Conservation (phyloP, 2,888 invertebrate species). For the Petrolisthes cinctipes region DNA sequence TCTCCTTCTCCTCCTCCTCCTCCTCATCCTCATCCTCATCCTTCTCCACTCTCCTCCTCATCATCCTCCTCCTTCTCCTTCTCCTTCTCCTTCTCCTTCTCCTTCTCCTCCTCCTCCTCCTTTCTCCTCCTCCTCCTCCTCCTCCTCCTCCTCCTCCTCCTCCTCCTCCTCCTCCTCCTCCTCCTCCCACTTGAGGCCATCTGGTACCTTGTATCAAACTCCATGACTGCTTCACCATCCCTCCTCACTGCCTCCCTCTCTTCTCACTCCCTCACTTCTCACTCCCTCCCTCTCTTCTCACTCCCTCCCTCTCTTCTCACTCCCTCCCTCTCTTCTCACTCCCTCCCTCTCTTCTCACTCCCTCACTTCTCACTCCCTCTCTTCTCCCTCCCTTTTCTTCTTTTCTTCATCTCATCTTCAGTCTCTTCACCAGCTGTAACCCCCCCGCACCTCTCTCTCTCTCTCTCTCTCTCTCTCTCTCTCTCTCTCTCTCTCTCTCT, state of each 20-base stretch:
- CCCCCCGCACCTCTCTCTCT: neutral
- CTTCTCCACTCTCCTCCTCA: neutral
- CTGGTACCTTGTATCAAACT: too few species aligned
- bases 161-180: neutral
- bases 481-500: constrained; percentile 4
- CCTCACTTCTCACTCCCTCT: constrained; percentile 3
- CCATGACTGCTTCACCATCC: neutral
- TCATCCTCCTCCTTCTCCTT: too few species aligned
- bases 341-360: constrained; percentile 9
- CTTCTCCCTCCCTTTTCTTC: constrained; percentile 11
- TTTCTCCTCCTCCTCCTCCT: neutral
- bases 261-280: neutral
- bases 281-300: neutral
- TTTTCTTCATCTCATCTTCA: neutral
- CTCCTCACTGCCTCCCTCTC: neutral
- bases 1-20: neutral
- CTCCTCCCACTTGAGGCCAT: neutral
- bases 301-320: constrained; percentile 4
- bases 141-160: neutral
- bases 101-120: neutral
- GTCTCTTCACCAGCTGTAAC: constrained; percentile 5
- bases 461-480: neutral
- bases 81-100: neutral
- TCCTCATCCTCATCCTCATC: neutral
- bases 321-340: constrained; percentile 14